Evolutionary conservation across 2,888 invertebrate species (phyloP).

Genomic region (Coleophora flavipennella): DNA sequence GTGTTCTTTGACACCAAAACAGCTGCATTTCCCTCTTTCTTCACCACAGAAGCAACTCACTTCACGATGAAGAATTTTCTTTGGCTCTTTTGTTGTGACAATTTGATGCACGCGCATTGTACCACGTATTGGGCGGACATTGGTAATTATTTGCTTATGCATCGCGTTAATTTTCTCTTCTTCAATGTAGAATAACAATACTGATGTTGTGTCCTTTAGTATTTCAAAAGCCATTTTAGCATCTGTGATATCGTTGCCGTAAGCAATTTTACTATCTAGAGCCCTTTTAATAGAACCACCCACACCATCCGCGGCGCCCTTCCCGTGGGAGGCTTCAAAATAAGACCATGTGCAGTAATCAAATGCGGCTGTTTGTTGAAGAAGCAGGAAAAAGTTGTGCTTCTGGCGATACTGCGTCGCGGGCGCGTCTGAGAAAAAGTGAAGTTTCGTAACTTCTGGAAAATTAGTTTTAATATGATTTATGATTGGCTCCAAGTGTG

Average conservation of each 20-base stretch:
- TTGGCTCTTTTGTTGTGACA: too few relatives aligned
- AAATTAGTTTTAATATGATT: slow-evolving; percentile 2
- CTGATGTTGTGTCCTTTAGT: too few relatives aligned
- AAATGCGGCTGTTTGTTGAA: neutral
- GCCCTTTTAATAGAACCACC: slow-evolving; percentile 3
- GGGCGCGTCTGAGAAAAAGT: slow-evolving; percentile 11
- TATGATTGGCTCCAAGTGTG: slow-evolving; percentile 6
- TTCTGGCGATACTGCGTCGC: slow-evolving; percentile 11
- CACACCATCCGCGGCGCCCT: slow-evolving; percentile 11
- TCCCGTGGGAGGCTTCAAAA: slow-evolving; percentile 12
- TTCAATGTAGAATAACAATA: too few relatives aligned
- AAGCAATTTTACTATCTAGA: neutral
- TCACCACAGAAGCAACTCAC: too few relatives aligned
- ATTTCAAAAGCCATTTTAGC: neutral
- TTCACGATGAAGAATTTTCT: too few relatives aligned
- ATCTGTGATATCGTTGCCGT: neutral
- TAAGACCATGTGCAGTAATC: neutral
- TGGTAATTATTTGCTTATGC: too few relatives aligned
- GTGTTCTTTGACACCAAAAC: too few relatives aligned
- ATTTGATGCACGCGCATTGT: too few relatives aligned
- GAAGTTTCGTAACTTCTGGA: slow-evolving; percentile 5
- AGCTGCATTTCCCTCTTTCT: too few relatives aligned
- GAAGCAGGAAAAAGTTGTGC: slow-evolving; percentile 7
- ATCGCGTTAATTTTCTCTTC: too few relatives aligned
- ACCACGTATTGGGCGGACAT: too few relatives aligned